Percentiles rank a stretch among this genome's conserved stretches.
These are phyloP conservation scores for Thamnaconus septentrionalis DNA, from an alignment of 2,113 vertebrate species.

Conservation along the genomic window DNA sequence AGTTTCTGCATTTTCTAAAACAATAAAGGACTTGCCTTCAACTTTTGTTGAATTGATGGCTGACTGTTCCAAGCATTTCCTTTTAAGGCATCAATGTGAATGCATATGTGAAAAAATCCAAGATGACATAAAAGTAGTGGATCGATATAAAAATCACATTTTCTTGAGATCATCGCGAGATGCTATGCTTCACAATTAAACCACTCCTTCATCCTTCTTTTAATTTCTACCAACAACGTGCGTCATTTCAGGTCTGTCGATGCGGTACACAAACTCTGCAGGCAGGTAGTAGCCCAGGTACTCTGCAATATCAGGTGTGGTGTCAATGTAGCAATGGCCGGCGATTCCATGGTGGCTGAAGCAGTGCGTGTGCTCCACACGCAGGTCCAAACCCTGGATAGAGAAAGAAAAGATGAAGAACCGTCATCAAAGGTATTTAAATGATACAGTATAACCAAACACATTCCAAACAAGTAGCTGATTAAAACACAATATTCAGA, in stretches of 20 bases:
- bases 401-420: not conserved
- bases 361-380: slow-evolving; percentile 92
- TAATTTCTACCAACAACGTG: slow-evolving; percentile 84
- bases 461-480: too few relatives aligned
- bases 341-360: slow-evolving; percentile 95
- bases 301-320: slow-evolving; percentile 87
- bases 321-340: slow-evolving; percentile 94
- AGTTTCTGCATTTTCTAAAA: too few relatives aligned
- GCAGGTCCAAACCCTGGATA: slow-evolving; percentile 89
- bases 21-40: too few relatives aligned
- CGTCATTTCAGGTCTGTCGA: slow-evolving; percentile 85
- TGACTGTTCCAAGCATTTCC: not conserved
- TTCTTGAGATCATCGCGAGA: not conserved
- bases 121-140: too few relatives aligned
- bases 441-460: too few relatives aligned
- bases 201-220: not conserved
- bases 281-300: slow-evolving; percentile 91
- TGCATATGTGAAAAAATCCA: not conserved
- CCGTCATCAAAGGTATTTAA: not conserved
- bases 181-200: not conserved
- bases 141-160: not conserved
- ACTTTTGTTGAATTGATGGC: not conserved
- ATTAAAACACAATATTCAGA: too few relatives aligned
- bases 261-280: slow-evolving; percentile 89
- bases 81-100: not conserved